These are phyloP conservation scores for Hafferia zeledoni DNA, from an alignment of 2,797 vertebrate species.

Conservation along the genomic window DNA sequence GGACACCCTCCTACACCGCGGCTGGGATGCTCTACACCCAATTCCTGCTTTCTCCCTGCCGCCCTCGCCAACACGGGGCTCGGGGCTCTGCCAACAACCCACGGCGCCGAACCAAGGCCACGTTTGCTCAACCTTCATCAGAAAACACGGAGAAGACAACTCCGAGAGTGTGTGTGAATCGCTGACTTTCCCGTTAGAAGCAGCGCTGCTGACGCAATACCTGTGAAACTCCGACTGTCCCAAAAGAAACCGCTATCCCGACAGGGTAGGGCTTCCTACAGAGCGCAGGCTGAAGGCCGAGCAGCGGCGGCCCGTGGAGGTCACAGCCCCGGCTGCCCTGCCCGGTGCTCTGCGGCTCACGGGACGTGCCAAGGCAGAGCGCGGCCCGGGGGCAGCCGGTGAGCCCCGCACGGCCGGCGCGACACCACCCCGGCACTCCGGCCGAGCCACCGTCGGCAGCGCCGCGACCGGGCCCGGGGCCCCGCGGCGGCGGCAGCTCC, in stretches of 20 bases:
- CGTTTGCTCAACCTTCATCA: not conserved
- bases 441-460: not conserved
- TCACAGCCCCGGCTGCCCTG: too few relatives aligned
- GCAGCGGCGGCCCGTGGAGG: not conserved
- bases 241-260: not conserved
- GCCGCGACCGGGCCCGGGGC: not conserved
- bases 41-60: not conserved
- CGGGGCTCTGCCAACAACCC: not conserved
- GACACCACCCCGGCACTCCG: not conserved
- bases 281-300: rapidly evolving
- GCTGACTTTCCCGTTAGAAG: not conserved
- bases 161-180: rapidly evolving
- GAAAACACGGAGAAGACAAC: not conserved
- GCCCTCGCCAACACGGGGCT: not conserved
- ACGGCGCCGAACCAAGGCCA: not conserved
- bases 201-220: not conserved
- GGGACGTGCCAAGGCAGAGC: too few relatives aligned
- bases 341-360: rapidly evolving
- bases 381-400: not conserved
- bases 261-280: rapidly evolving
- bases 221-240: not conserved
- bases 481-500: not conserved
- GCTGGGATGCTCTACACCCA: too few relatives aligned
- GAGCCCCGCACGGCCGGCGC: not conserved
- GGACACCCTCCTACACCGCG: not conserved